Base-by-base conservation (phyloP, 2,113 vertebrate species). In the Sinocyclocheilus anophthalmus region DNA sequence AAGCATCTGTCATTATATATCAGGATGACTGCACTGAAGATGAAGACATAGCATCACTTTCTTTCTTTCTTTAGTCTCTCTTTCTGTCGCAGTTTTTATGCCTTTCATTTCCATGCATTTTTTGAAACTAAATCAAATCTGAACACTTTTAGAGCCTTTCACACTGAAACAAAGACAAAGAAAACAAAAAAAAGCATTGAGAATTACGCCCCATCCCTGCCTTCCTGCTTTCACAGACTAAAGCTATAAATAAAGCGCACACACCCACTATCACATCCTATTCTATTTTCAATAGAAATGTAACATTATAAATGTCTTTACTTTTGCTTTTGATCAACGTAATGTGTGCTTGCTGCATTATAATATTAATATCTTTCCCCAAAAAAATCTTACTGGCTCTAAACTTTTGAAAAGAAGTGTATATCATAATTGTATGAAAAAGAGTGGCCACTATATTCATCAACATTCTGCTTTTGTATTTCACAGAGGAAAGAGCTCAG, bases 191-290 rank as follows among this genome's bases (percentile, higher is more conserved):
- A 78, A 30, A 67, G 26, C n/a, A 81, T 22, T 39, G 30, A 48
- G 48, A 67, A 85, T 45, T 18, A 78, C 48, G 30, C 65, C 73
- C 30, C 42, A 39, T 77, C n/a, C 14, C 8, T 24, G 42, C 11
- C 14, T 81, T 83, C 12, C 73, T n/a, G 26, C 78, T 57, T 81
- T 61, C 24, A 57, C 50, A 72, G 8, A 16, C 69, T 53, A 12
- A 70, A 76, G 18, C 76, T 85, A 79, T 70, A 85, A 85, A 82
- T 77, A 61, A 75, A 48, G 22, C 1, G 11, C 63, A 63, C 20
- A 30, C 30, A 53, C 61, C 12, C 61, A 70, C 61, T 45, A 10
- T 39, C 30, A 55, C 79, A 82, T 42, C 48, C 70, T 14, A 6
- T 33, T 33, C 30, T 33, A 67, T 30, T 65, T 26, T 24, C 24